Evolutionary conservation across 1,140 invertebrate genomes (phyloP).

Genomic region (Globodera ellingtonae): DNA sequence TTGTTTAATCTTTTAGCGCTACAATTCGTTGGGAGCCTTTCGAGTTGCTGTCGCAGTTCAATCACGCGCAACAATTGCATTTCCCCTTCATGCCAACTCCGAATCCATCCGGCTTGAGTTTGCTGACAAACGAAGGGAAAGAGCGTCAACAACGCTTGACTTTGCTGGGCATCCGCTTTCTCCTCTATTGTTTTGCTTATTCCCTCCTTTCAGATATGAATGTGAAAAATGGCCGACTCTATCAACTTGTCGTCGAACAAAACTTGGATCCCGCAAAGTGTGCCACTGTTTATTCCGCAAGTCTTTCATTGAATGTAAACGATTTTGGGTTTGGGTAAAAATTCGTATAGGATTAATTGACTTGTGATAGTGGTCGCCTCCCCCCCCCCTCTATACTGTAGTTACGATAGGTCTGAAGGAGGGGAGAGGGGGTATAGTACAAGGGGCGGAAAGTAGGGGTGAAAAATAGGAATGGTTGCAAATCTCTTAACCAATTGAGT

Average conservation of each 20-base stretch:
- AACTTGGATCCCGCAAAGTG: neutral
- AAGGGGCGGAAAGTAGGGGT: too few relatives aligned
- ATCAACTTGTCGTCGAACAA: conserved; percentile 8
- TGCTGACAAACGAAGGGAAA: neutral
- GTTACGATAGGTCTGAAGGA: too few relatives aligned
- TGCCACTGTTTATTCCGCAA: neutral
- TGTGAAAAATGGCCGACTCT: neutral
- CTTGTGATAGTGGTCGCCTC: too few relatives aligned
- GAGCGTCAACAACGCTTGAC: neutral
- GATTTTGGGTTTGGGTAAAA: too few relatives aligned
- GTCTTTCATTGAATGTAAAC: neutral
- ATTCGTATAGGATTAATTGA: too few relatives aligned
- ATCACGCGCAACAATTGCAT: conserved; percentile 13
- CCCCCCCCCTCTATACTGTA: too few relatives aligned
- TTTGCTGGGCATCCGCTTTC: neutral
- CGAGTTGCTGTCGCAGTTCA: conserved; percentile 36
- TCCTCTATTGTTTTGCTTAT: neutral
- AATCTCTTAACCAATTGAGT: too few relatives aligned
- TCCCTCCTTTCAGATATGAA: neutral
- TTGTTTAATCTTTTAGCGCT: conserved; percentile 4
- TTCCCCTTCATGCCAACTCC: neutral
- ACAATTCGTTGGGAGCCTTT: conserved; percentile 44
- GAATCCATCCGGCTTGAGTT: neutral
- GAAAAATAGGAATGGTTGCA: too few relatives aligned
- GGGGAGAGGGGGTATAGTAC: too few relatives aligned